A percentile compares a stretch with the other conserved stretches of the same genome.
These are phyloP conservation scores for Uromys caudimaculatus DNA, from an alignment of 2,797 vertebrate genomes.

Conservation along the genomic window DNA sequence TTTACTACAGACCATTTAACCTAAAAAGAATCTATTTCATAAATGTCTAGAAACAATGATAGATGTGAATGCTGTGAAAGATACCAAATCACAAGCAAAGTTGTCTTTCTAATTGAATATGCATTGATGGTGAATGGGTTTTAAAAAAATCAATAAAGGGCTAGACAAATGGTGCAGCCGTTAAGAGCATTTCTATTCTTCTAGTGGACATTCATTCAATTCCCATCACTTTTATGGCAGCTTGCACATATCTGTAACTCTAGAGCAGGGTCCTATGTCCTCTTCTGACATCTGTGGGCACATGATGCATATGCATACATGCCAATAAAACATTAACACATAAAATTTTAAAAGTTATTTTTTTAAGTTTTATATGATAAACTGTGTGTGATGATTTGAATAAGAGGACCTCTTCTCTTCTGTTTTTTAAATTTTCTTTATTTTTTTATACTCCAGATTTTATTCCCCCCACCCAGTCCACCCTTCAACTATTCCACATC, in stretches of 20 bases:
- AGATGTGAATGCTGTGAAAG: background rate
- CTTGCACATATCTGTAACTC: background rate
- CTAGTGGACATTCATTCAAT: background rate
- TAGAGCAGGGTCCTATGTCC: background rate
- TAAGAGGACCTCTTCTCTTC: background rate
- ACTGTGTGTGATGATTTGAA: background rate
- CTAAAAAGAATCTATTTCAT: background rate
- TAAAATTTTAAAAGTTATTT: background rate
- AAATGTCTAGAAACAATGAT: background rate
- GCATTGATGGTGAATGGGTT: background rate
- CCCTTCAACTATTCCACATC: no score
- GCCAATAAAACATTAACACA: background rate
- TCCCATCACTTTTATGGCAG: background rate
- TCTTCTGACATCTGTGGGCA: background rate
- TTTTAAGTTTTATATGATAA: background rate
- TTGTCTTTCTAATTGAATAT: background rate
- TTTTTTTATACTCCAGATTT: no score
- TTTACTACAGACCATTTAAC: background rate
- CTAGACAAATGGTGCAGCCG: background rate
- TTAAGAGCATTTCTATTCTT: background rate
- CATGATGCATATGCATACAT: background rate
- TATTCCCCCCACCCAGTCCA: no score
- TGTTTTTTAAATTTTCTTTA: no score
- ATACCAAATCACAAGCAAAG: background rate
- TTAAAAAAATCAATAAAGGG: background rate